Base-by-base conservation (phyloP, 2,113 vertebrate species). In the Campylomormyrus tamandua region DNA sequence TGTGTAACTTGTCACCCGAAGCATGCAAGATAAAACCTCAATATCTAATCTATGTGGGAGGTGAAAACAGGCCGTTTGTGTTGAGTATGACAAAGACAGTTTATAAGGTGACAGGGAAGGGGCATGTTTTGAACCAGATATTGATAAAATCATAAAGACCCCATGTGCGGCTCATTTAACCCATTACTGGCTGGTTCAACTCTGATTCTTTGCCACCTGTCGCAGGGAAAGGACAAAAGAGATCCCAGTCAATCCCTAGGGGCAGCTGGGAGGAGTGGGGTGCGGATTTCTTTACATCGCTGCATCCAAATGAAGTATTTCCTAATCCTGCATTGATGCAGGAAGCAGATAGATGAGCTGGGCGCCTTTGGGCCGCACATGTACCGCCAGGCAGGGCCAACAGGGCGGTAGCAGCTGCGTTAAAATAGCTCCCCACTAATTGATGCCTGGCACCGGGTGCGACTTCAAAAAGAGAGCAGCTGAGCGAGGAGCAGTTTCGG, bases 401-500 rank as follows among this genome's bases (percentile, higher is more conserved):
- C 87, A 50, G 46, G 74, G 50, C 58, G 84, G 89, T 89, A 56
- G 77, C 89, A 89, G 87, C 89, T 74, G 88, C 89, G 83, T 53
- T 80, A 80, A 80, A 70, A 42, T 80, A 53, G 53, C 58, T 85
- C 53, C 42, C 50, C 66, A 70, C 90, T 91, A 89, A 89, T 89
- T 91, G 88, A 91, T 89, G 70, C 83, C 85, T 89, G 88, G 90
- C 83, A 91, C 88, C 48, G 58, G 62, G 83, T 27, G 45, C 88
- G 49, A 84, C 90, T 91, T 91, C 89, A 91, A 91, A 89, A 88
- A 62, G 89, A 80, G 74, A 80, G 88, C 88, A 91, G 88, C 90
- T 91, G 87, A 77, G 90, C 66, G 46, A 89, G 39, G 88, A 70
- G 70, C 39, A 53, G 39, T 88, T 90, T 90, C 86, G 58, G 87